Evolutionary conservation across 2,888 invertebrate species (phyloP).

Genomic region (Carpatolechia fugitivella): DNA sequence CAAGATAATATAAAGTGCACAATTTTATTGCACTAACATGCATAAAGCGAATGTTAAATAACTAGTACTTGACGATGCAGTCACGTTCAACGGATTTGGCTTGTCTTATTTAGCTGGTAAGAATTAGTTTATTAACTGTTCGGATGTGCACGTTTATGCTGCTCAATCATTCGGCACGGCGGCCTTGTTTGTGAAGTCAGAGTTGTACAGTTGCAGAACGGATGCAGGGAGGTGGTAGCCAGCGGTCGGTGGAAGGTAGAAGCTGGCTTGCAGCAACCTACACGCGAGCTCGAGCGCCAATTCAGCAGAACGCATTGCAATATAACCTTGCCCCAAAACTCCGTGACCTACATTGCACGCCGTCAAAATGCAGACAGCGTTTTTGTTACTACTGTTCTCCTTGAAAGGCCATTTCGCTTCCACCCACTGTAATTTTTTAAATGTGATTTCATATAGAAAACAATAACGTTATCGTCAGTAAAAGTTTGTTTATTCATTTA

Average conservation of each 20-base stretch:
- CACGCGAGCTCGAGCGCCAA: constrained; percentile 42
- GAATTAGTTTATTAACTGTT: constrained; percentile 40
- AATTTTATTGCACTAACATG: constrained; percentile 3
- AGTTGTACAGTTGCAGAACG: constrained; percentile 65
- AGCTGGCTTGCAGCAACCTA: constrained; percentile 20
- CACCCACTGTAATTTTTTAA: background rate
- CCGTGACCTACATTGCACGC: constrained; percentile 71
- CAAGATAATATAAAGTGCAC: constrained; percentile 1
- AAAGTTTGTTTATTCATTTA: background rate
- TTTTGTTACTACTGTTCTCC: constrained; percentile 57
- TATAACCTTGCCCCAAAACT: constrained; percentile 74
- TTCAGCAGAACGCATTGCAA: constrained; percentile 41
- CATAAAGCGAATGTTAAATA: constrained; percentile 3
- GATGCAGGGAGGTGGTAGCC: constrained; percentile 54
- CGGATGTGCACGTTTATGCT: constrained; percentile 60
- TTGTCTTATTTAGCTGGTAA: constrained; percentile 26
- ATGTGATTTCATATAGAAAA: constrained; percentile 3
- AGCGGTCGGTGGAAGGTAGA: background rate
- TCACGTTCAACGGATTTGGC: constrained; percentile 35
- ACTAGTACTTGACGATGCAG: constrained; percentile 19
- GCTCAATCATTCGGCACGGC: constrained; percentile 61
- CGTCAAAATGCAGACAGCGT: constrained; percentile 65
- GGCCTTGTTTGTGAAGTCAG: constrained; percentile 51
- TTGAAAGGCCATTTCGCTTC: constrained; percentile 30
- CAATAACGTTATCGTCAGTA: background rate